These are phyloP conservation scores for Sigmodon hispidus DNA, from an alignment of 2,113 vertebrate genomes.

Conservation along the genomic window DNA sequence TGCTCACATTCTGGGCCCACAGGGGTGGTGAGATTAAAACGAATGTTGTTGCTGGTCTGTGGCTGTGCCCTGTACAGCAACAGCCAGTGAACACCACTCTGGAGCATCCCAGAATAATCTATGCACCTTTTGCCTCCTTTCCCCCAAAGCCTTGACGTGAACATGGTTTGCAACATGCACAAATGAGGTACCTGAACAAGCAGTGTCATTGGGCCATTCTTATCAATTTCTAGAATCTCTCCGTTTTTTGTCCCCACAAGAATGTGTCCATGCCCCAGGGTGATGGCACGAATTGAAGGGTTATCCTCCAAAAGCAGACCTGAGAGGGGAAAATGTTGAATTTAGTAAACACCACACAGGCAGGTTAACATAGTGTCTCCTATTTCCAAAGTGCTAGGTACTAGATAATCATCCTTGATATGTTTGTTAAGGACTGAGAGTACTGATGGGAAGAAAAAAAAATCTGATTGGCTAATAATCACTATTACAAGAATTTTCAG, in stretches of 20 bases:
- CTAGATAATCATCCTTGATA: neutral
- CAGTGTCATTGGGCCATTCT: slow-evolving; percentile 96
- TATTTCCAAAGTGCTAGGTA: slow-evolving; percentile 33
- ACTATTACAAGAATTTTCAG: neutral
- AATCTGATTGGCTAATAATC: neutral
- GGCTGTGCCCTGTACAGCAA: neutral
- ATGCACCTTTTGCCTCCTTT: rapidly evolving
- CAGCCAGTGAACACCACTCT: neutral
- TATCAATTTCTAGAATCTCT: slow-evolving; percentile 98
- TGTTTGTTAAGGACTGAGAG: neutral
- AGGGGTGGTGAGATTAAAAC: neutral
- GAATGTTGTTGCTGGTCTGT: neutral
- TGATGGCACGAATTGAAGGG: slow-evolving; percentile 96
- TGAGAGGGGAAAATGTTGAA: slow-evolving; percentile 67
- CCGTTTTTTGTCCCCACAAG: slow-evolving; percentile 98
- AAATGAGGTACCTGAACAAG: slow-evolving; percentile 89
- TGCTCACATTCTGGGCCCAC: neutral
- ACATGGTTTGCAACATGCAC: neutral
- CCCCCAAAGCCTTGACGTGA: neutral
- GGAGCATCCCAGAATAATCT: neutral
- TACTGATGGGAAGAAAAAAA: neutral
- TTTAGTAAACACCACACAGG: neutral
- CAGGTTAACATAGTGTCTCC: neutral
- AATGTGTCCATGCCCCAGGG: slow-evolving; percentile 96
- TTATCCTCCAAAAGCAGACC: slow-evolving; percentile 98